Base-by-base conservation (phyloP, 2,113 vertebrate species). In the Eulemur rufifrons region DNA sequence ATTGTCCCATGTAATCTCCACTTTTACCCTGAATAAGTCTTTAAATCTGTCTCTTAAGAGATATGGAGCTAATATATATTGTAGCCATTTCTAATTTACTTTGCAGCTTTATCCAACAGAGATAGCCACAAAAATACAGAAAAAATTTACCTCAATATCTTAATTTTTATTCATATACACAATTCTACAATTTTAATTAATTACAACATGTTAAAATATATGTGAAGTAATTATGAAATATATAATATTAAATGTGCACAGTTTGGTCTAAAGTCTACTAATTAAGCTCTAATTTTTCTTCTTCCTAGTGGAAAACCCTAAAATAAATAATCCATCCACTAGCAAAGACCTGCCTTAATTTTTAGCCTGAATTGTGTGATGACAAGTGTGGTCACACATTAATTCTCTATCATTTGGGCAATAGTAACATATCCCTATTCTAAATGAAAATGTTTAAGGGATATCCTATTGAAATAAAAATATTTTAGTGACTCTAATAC, bases 281-380 rank as follows among this genome's bases (percentile, higher is more conserved):
- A 78, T 74, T 74, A 89, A 95, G 32, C 9, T 66, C 10, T 69
- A 74, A n/a, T 88, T 95, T 91, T 4, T 82, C 29, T 83, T 94
- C 6, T 91, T 84, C 45, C 39, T 34, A 82, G 12, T 66, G 39
- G 45, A 92, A 85, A 92, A n/a, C 4, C n/a, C 5, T 91, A 39
- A 95, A 87, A 69, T 90, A 89, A 94, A 45, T 4, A 63, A 64
- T 59, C 37, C 59, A 71, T 63, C n/a, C 66, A 42, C 59, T 86
- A 74, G 17, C 13, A 89, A 88, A 89, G 59, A 68, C 21, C 8
- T 74, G 17, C 23, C 56, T 91, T 88, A 34, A 95, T 59, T 96
- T 92, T 54, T 93, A 25, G 5, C 21, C 56, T 92, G 54, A 97
- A 82, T 94, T 15, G 34, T 50, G 11, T 34, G 96, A 96, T 90